Evolutionary conservation across 64 coral and sea anemone species (phyloP).

Genomic region (Actinia equina): DNA sequence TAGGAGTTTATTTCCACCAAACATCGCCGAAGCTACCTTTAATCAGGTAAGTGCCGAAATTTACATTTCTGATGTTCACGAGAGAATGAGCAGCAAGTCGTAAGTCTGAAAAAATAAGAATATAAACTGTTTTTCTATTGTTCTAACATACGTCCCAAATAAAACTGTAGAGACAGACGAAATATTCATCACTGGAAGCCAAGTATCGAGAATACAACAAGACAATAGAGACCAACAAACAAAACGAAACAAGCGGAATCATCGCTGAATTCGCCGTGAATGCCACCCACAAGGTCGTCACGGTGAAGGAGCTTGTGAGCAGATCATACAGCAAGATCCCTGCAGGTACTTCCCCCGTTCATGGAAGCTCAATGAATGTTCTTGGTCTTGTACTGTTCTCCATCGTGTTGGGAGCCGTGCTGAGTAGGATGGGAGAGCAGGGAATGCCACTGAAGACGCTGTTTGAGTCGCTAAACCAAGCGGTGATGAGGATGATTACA

Average conservation of each 20-base stretch:
- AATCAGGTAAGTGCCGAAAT: constrained; percentile 2
- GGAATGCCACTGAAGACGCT: constrained; percentile 69
- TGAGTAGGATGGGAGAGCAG: constrained; percentile 77
- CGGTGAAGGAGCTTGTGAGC: not conserved
- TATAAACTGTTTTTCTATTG: not conserved
- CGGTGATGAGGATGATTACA: constrained; percentile 79
- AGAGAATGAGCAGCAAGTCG: too few species aligned
- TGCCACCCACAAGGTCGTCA: constrained; percentile 19
- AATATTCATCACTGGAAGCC: not conserved
- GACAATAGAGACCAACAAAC: not conserved
- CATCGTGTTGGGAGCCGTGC: constrained; percentile 69
- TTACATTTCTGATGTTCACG: not conserved
- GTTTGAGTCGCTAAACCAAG: constrained; percentile 82
- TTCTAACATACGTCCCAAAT: not conserved
- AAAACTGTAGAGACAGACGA: not conserved
- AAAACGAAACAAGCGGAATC: not conserved
- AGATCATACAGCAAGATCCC: constrained; percentile 4
- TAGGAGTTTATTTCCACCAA: constrained; percentile 9
- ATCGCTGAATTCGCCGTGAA: not conserved
- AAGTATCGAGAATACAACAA: constrained; percentile 18
- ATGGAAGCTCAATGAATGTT: too few species aligned
- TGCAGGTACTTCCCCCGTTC: not conserved
- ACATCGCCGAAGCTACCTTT: constrained; percentile 13
- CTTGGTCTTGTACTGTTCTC: too few species aligned
- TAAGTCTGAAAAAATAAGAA: not conserved